Evolutionary conservation across 2,113 vertebrate genomes (phyloP), one percentile per base, ranked within the genome.

Genomic region (Sinocyclocheilus rhinocerous): DNA sequence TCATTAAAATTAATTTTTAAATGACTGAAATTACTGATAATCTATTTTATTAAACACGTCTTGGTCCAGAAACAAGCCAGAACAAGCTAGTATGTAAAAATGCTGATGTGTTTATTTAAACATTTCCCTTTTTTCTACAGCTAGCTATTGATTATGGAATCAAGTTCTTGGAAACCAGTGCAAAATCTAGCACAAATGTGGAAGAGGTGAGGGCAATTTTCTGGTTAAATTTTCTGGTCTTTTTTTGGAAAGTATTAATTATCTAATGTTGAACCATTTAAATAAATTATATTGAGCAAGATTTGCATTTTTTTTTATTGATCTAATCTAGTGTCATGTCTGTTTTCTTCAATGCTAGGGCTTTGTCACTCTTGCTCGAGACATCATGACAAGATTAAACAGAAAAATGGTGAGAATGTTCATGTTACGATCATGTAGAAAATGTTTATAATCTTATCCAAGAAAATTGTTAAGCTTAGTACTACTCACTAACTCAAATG

Each of bases 121-220:
- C 39, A 48, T 11, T 73, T 24, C 10, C n/a, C 10, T 24, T 67
- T 26, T 45, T 88, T 89, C 8, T 55, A 39, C 45, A 99, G 98
- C 92, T 99, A 93, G 98, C 98, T 52, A 99, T 99, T 93, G 98
- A 99, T 94, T 99, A 98, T 81, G 97, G 98, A 85, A 97, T 99
- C 69, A 99, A 99, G 91, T 99, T 99, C 91, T 92, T 99, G 95
- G 98, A 99, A 92, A 99, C 98, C 12, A 99, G 98, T 89, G 98
- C 97, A 87, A 99, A 99, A 93, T 97, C 98, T 82, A 96, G 98
- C 93, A 94, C 97, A 91, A 99, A 99, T 83, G 98, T 99, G 79
- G 97, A 99, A 94, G 97, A 99, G 97, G 98, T 99, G 93, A 10
- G 95, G 10, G 22, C 39, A 36, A 75, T 29, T n/a, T 2, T 52